Percentiles rank a stretch among this genome's conserved stretches.
These are phyloP conservation scores for Polyommatus icarus DNA, from an alignment of 2,888 invertebrate genomes.

Conservation along the genomic window DNA sequence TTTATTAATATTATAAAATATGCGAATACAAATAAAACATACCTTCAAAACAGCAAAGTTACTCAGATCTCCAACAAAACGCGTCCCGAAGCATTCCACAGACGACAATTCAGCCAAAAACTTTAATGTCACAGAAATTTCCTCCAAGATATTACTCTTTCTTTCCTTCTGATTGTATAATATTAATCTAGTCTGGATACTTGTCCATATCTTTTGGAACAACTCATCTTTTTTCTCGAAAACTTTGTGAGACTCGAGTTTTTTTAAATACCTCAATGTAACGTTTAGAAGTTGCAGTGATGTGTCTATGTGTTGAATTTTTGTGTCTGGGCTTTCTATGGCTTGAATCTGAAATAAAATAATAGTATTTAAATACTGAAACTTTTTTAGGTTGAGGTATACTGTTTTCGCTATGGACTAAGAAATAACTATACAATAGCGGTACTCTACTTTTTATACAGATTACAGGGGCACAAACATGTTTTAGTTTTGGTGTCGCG, in stretches of 20 bases:
- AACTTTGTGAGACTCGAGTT: slow-evolving; percentile 59
- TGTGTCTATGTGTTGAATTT: slow-evolving; percentile 58
- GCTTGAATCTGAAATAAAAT: slow-evolving; percentile 56
- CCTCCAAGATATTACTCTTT: slow-evolving; percentile 51
- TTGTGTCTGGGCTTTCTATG: slow-evolving; percentile 53
- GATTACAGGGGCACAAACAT: no score
- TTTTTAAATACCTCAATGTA: slow-evolving; percentile 61
- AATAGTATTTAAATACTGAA: no score
- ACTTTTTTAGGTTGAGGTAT: no score
- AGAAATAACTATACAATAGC: no score
- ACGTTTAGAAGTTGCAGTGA: slow-evolving; percentile 63
- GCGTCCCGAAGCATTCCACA: slow-evolving; percentile 56
- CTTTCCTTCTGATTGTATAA: slow-evolving; percentile 40
- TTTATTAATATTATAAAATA: no score
- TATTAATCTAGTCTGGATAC: slow-evolving; percentile 54
- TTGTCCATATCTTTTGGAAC: slow-evolving; percentile 59
- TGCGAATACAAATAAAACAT: slow-evolving; percentile 40
- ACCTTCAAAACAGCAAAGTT: slow-evolving; percentile 61
- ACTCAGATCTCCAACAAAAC: slow-evolving; percentile 57
- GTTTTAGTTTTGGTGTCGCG: no score
- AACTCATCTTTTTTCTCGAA: slow-evolving; percentile 62
- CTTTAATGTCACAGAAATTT: slow-evolving; percentile 56
- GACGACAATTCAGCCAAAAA: slow-evolving; percentile 63
- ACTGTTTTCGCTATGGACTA: no score
- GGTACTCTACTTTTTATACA: no score